Percentiles rank a stretch among this genome's conserved stretches.
Evolutionary conservation across 53 echinoderm and acorn worm species (phyloP).

Genomic region (Stichopus horrens): DNA sequence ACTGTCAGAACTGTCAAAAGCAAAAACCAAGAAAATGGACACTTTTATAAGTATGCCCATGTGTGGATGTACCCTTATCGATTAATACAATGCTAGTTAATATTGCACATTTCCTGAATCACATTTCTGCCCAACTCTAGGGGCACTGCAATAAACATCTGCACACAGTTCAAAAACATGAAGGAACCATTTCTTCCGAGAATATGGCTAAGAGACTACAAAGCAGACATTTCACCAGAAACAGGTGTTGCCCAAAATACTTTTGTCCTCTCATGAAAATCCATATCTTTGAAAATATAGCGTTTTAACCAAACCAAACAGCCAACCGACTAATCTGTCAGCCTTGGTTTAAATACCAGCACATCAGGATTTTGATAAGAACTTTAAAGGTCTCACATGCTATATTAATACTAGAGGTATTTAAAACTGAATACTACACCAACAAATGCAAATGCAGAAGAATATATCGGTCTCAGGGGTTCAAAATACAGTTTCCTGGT

Average conservation of each 20-base stretch:
- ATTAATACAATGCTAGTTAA: no score
- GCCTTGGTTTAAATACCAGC: background rate
- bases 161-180: no score
- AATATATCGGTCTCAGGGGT: background rate
- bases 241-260: background rate
- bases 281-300: background rate
- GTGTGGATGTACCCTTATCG: no score
- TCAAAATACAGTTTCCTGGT: background rate
- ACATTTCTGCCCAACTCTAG: no score
- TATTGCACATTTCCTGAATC: no score
- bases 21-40: no score
- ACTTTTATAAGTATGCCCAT: no score
- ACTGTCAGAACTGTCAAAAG: no score
- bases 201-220: no score
- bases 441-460: background rate
- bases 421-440: background rate
- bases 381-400: background rate
- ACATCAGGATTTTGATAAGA: background rate
- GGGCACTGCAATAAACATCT: no score
- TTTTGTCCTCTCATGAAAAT: no score
- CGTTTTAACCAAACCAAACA: background rate
- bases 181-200: no score
- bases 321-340: background rate
- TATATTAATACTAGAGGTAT: background rate
- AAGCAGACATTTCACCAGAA: background rate